Evolutionary conservation across 2,888 invertebrate species (phyloP).

Genomic region (Pristionchus entomophagus): DNA sequence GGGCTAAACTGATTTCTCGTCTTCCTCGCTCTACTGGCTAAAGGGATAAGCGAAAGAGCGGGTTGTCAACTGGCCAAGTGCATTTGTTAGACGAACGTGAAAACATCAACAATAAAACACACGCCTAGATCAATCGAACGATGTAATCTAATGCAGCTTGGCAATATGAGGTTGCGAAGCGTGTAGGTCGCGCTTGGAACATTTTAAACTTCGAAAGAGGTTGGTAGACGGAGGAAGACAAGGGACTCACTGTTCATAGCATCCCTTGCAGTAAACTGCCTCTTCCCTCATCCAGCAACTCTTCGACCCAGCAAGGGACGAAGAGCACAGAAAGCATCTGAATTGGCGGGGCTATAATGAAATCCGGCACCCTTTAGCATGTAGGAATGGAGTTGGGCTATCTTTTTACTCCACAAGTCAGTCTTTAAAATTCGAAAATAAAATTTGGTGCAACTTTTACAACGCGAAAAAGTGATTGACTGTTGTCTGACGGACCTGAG

Average conservation of each 20-base stretch:
- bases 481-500: not conserved
- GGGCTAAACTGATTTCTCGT: not conserved
- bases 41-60: not conserved
- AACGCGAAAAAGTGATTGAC: not conserved
- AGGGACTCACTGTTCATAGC: slow-evolving; percentile 21
- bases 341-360: no score
- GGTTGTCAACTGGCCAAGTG: no score
- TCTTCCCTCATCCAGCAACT: not conserved
- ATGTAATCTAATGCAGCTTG: no score
- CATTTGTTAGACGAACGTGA: no score
- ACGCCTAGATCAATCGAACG: no score
- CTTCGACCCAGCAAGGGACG: not conserved
- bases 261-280: not conserved
- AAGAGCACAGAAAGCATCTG: slow-evolving; percentile 1
- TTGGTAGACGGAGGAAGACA: not conserved
- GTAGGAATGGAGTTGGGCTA: no score
- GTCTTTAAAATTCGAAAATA: not conserved
- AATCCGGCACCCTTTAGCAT: no score
- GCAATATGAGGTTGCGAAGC: no score
- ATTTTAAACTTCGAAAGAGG: not conserved
- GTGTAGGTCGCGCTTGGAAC: no score
- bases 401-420: not conserved
- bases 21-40: not conserved
- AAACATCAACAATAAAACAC: no score
- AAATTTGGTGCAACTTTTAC: not conserved